phyloP scores from a whole-genome alignment of 1,140 invertebrate species.

The Zaprionus gabonicus region DNA sequence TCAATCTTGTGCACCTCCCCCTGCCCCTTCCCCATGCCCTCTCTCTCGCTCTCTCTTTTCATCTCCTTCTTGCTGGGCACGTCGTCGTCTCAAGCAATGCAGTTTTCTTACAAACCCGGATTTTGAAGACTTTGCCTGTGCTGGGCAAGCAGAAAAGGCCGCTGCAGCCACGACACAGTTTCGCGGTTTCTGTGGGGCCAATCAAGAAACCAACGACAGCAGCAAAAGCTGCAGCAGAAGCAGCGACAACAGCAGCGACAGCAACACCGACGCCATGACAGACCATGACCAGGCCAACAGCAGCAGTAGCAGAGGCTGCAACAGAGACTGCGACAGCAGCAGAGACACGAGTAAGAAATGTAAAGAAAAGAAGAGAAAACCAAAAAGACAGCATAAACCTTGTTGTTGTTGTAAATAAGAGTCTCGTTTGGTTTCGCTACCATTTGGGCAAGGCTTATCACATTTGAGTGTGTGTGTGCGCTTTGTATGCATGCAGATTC shows the following conservation, averaged over 20 bases:
- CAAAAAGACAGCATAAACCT: slow-evolving; percentile 24
- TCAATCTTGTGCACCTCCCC: slow-evolving; percentile 7
- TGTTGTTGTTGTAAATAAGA: slow-evolving; percentile 31
- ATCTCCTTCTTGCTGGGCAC: slow-evolving; percentile 18
- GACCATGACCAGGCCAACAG: slow-evolving; percentile 62
- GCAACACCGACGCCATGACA: slow-evolving; percentile 58
- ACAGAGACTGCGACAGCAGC: slow-evolving; percentile 6
- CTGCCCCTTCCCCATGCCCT: not conserved
- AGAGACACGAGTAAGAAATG: slow-evolving; percentile 6
- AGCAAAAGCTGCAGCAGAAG: slow-evolving; percentile 16
- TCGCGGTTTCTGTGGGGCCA: slow-evolving; percentile 40
- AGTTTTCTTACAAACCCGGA: slow-evolving; percentile 81
- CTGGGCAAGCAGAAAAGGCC: slow-evolving; percentile 78
- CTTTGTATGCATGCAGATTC: slow-evolving; percentile 25
- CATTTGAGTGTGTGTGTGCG: not conserved
- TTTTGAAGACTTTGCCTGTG: slow-evolving; percentile 81
- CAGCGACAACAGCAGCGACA: slow-evolving; percentile 25
- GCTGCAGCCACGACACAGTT: slow-evolving; percentile 68
- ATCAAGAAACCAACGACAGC: slow-evolving; percentile 49
- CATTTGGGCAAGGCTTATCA: slow-evolving; percentile 51
- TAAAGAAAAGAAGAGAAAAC: slow-evolving; percentile 33
- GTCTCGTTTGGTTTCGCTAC: slow-evolving; percentile 27
- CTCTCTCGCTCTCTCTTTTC: slow-evolving; percentile 1
- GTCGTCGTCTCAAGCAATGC: slow-evolving; percentile 55
- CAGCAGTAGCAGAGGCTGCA: slow-evolving; percentile 37